phyloP scores from a whole-genome alignment of 2,113 vertebrate genomes.

The Pagrus major region DNA sequence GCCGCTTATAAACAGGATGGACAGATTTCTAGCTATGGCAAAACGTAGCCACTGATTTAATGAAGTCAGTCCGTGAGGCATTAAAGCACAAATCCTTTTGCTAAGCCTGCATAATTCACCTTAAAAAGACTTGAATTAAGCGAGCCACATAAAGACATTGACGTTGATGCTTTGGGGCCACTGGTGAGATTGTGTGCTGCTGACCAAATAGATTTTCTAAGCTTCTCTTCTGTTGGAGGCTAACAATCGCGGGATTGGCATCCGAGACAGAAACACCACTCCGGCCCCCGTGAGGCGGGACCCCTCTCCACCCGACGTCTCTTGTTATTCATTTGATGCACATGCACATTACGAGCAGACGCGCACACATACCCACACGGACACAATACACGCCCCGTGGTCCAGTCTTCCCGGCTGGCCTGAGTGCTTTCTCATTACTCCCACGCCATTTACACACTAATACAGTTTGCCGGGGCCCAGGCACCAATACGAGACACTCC shows the following conservation, averaged over 20 bases:
- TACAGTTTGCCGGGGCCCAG: conserved; percentile 80
- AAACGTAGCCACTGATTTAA: conserved; percentile 49
- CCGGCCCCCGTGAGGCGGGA: conserved; percentile 6
- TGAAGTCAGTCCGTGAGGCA: conserved; percentile 33
- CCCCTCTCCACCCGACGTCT: conserved; percentile 38
- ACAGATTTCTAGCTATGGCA: conserved; percentile 36
- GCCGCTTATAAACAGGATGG: conserved; percentile 7
- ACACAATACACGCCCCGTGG: conserved; percentile 36
- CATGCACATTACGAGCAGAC: conserved; percentile 33
- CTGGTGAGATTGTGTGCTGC: conserved; percentile 33
- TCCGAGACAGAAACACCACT: conserved; percentile 37
- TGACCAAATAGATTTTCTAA: conserved; percentile 52
- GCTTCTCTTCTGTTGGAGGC: conserved; percentile 32
- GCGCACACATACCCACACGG: conserved; percentile 24
- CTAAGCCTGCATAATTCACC: conserved; percentile 63
- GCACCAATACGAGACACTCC: conserved; percentile 80
- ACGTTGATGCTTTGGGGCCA: conserved; percentile 45
- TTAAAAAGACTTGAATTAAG: conserved; percentile 57
- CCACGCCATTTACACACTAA: conserved; percentile 85
- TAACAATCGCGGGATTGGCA: conserved; percentile 63
- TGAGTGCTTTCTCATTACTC: conserved; percentile 84
- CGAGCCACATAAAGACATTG: conserved; percentile 34
- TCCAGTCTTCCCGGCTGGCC: conserved; percentile 65
- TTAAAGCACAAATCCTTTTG: conserved; percentile 43
- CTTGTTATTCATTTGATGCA: conserved; percentile 68